These are phyloP conservation scores for Arnoldichthys spilopterus DNA, from an alignment of 2,797 vertebrate species.

Conservation along the genomic window DNA sequence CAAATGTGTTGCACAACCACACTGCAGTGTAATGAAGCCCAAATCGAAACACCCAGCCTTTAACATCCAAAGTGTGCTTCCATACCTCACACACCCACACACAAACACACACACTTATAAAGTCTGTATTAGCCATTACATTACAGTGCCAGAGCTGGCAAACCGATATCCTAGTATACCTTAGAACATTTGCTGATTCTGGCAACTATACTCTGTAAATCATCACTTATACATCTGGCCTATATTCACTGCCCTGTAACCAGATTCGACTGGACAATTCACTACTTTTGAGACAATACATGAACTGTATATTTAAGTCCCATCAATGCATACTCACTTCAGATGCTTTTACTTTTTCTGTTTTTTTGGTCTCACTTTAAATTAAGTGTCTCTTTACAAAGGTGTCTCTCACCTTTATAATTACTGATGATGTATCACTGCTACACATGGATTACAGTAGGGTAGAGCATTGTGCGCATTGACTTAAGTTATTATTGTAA, in stretches of 20 bases:
- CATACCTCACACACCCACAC: not conserved
- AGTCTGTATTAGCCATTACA: not conserved
- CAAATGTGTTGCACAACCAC: conserved; percentile 29
- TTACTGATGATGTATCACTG: too few relatives aligned
- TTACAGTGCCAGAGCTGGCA: not conserved
- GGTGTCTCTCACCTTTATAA: too few relatives aligned
- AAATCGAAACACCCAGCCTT: conserved; percentile 13
- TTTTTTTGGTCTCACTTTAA: not conserved
- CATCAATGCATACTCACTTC: not conserved
- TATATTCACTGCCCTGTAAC: conserved; percentile 24
- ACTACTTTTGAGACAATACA: conserved; percentile 4
- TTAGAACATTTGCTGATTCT: conserved; percentile 39
- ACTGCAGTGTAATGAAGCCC: conserved; percentile 22
- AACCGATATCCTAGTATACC: not conserved
- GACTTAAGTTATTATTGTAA: too few relatives aligned
- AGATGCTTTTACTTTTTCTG: not conserved
- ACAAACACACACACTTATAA: not conserved
- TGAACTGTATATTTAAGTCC: not conserved
- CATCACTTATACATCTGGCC: conserved; percentile 22
- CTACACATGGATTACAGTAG: too few relatives aligned
- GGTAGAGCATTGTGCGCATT: too few relatives aligned
- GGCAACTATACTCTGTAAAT: conserved; percentile 41
- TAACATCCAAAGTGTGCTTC: not conserved
- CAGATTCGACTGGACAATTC: not conserved
- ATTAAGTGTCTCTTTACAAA: too few relatives aligned